A percentile compares a stretch with the other conserved stretches of the same genome.
These are phyloP conservation scores for Tipula confusa DNA, from an alignment of 2,888 invertebrate genomes.

Conservation along the genomic window DNA sequence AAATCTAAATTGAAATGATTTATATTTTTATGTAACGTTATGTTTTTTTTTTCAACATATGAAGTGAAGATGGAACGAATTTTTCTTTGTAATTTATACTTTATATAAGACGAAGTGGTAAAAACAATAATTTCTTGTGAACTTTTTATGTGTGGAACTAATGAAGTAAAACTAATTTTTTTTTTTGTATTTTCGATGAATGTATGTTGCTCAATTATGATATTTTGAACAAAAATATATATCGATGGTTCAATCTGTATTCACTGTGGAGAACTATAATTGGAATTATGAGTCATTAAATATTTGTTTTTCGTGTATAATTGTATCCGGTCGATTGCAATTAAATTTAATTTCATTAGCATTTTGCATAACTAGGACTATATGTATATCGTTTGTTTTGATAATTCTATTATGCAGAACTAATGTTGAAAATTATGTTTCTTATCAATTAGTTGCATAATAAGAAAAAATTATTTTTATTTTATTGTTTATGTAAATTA, in stretches of 20 bases:
- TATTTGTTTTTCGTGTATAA: background rate
- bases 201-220: background rate
- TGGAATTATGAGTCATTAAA: background rate
- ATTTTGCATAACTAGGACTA: background rate
- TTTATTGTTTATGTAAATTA: no score
- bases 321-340: background rate
- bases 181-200: no score
- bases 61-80: background rate
- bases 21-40: constrained; percentile 6
- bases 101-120: background rate
- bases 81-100: background rate
- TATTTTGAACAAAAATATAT: background rate
- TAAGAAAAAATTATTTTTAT: no score
- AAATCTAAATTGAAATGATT: constrained; percentile 20
- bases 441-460: background rate
- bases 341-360: background rate
- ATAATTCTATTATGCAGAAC: background rate
- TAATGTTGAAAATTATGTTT: background rate
- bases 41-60: background rate
- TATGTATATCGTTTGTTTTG: background rate
- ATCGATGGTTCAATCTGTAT: background rate
- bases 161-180: background rate
- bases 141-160: background rate
- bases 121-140: background rate
- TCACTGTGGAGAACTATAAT: background rate